Evolutionary conservation across 2,113 vertebrate genomes (phyloP).

Genomic region (Emydocephalus ijimae): DNA sequence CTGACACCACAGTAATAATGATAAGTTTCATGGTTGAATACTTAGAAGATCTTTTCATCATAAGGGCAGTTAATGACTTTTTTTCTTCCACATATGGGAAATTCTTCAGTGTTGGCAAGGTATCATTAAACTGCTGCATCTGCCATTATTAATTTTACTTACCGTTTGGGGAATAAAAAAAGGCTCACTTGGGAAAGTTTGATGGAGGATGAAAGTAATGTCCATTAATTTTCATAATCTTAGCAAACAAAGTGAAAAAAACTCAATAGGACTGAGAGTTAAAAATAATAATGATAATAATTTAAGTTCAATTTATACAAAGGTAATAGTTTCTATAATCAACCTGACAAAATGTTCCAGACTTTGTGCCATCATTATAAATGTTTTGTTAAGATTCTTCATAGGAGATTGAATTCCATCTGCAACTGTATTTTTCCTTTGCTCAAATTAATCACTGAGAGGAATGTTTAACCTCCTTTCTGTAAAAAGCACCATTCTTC

Average conservation of each 20-base stretch:
- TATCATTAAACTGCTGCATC: slow-evolving; percentile 50
- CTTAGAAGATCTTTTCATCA: background rate
- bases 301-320: background rate
- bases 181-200: slow-evolving; percentile 49
- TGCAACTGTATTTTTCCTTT: slow-evolving; percentile 10
- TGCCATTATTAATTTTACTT: slow-evolving; percentile 51
- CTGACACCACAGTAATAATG: background rate
- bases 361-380: slow-evolving; percentile 30
- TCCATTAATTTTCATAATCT: slow-evolving; percentile 23
- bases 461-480: slow-evolving; percentile 17
- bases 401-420: slow-evolving; percentile 14
- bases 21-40: background rate
- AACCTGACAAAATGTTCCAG: slow-evolving; percentile 16
- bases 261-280: background rate
- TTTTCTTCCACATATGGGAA: slow-evolving; percentile 42
- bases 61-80: slow-evolving; percentile 40
- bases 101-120: slow-evolving; percentile 47
- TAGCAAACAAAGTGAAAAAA: slow-evolving; percentile 33
- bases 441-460: slow-evolving; percentile 34
- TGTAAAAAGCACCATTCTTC: slow-evolving; percentile 5
- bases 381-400: background rate
- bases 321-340: slow-evolving; percentile 8
- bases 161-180: slow-evolving; percentile 45
- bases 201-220: slow-evolving; percentile 23
- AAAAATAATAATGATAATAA: background rate